These are phyloP conservation scores for Noctua janthina DNA, from an alignment of 2,888 invertebrate genomes.

Conservation along the genomic window DNA sequence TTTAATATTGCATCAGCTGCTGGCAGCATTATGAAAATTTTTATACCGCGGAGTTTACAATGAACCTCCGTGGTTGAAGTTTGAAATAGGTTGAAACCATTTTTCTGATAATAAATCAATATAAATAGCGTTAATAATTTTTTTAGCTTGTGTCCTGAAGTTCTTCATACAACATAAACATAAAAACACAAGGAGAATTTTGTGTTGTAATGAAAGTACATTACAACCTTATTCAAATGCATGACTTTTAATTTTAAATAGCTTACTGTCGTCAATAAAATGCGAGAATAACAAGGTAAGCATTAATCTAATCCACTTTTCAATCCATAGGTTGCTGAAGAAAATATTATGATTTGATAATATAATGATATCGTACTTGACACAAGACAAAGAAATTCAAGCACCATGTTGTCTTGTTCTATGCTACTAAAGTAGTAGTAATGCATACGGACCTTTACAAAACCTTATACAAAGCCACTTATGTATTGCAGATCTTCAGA, in stretches of 20 bases:
- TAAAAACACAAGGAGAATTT: not conserved
- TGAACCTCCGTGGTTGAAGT: conserved; percentile 59
- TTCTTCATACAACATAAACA: too few relatives aligned
- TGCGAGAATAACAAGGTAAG: not conserved
- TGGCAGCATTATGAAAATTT: conserved; percentile 84
- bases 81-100: conserved; percentile 24
- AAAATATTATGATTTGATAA: not conserved
- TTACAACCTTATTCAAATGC: not conserved
- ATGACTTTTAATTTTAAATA: not conserved
- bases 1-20: conserved; percentile 88
- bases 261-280: not conserved
- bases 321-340: not conserved
- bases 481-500: not conserved
- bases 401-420: not conserved
- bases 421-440: not conserved
- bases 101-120: conserved; percentile 29
- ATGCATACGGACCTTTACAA: not conserved
- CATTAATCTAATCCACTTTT: not conserved
- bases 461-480: not conserved
- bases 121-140: conserved; percentile 6
- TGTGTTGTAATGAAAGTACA: not conserved
- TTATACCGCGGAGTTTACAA: conserved; percentile 67
- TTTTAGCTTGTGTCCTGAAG: not conserved
- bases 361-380: not conserved
- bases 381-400: not conserved